A percentile compares a stretch with the other conserved stretches of the same genome.
Conservation (phyloP, 2,888 invertebrate genomes). For the Catocala nupta region DNA sequence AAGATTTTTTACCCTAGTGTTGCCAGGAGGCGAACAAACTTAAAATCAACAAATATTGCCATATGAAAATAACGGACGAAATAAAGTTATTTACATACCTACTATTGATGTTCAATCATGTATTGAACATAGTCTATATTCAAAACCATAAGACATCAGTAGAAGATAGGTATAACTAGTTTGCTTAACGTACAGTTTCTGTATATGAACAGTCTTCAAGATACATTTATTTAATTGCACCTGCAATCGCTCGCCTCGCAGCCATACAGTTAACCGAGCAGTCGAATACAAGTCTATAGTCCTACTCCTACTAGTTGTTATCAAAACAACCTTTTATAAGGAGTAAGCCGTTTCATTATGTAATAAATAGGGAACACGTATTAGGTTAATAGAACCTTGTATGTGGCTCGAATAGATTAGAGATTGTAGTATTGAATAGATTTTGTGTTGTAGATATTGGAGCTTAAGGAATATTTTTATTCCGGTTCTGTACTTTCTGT, state of each 20-base stretch:
- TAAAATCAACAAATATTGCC: too few relatives aligned
- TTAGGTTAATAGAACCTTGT: constrained; percentile 40
- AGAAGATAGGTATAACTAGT: too few relatives aligned
- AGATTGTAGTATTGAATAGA: constrained; percentile 25
- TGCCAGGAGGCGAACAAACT: too few relatives aligned
- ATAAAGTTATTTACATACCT: too few relatives aligned
- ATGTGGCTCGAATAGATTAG: constrained; percentile 28
- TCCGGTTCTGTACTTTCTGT: constrained; percentile 1
- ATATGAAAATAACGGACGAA: too few relatives aligned
- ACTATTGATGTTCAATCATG: too few relatives aligned
- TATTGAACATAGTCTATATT: too few relatives aligned
- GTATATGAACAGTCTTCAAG: too few relatives aligned
- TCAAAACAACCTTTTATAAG: constrained; percentile 52
- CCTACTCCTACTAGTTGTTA: constrained; percentile 48
- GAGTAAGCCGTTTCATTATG: constrained; percentile 47
- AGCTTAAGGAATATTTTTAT: background rate
- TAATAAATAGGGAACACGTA: constrained; percentile 49
- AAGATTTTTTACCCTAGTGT: too few relatives aligned
- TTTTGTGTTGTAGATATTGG: constrained; percentile 14
- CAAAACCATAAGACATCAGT: too few relatives aligned
- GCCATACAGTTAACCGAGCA: constrained; percentile 36
- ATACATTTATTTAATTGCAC: too few relatives aligned
- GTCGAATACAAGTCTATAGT: constrained; percentile 46
- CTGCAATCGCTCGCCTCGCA: constrained; percentile 16
- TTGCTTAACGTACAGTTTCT: too few relatives aligned